Evolutionary conservation across 2,888 invertebrate genomes (phyloP), one percentile per base, ranked within the genome.

Genomic region (Caenorhabditis macrosperma): DNA sequence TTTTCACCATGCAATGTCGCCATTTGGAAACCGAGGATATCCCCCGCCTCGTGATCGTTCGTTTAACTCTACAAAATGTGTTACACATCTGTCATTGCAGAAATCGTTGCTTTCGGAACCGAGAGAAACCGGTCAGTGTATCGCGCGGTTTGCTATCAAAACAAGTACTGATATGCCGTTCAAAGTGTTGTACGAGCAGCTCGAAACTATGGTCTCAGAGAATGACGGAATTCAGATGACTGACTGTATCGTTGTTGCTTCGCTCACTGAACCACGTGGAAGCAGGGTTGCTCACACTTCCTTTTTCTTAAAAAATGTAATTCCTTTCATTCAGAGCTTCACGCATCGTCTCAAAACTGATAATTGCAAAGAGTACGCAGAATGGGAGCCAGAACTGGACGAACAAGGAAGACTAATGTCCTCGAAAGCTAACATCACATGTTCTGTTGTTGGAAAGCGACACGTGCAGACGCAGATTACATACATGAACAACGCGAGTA

Each of bases 81-180:
- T n/a, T n/a, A n/a, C n/a, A n/a, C n/a, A n/a, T n/a, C n/a, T n/a
- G n/a, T n/a, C n/a, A n/a, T 54, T 78, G 55, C 72, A 68, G 61
- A 68, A 30, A 9, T 74, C 79, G 7, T 38, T 79, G 1, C 52
- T 68, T 6, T 41, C 74, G 4, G 59, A 60, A 15, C 74, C 79
- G 1, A 35, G 44, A 64, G 61, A 68, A 48, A 67, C 28, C 0
- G 78, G 78, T 0, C 78, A 78, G 30, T 52, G 54, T 20, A 30
- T 72, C 10, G 72, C 59, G 0, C 59, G 72, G 22, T 67, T 78
- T 22, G 72, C 78, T 4, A 78, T 78, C 24, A 66, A 72, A 26
- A 46, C 72, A 2, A 66, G 48, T 1, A 54, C 17, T 30, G 78
- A 67, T 1, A 59, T 78, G 66, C 55, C 66, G 6, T 78, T 78